A percentile compares a stretch with the other conserved stretches of the same genome.
Conservation (phyloP, 2,113 vertebrate genomes). For the Trochalopteron elliotii region DNA sequence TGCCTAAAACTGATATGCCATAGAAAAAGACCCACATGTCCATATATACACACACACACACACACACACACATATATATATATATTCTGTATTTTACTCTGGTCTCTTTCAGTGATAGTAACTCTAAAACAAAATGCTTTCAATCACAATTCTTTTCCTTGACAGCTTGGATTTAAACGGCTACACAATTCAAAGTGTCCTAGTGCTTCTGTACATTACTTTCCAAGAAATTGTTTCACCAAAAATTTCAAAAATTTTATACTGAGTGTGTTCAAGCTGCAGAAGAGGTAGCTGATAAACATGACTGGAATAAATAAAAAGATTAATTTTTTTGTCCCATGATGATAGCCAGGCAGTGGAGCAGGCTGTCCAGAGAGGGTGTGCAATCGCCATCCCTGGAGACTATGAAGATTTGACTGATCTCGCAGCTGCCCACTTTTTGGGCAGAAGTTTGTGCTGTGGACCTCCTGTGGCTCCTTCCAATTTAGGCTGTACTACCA, state of each 20-base stretch:
- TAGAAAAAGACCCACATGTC: not conserved
- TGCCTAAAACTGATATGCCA: not conserved
- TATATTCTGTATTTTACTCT: not conserved
- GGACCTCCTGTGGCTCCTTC: not conserved
- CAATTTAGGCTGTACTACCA: not conserved
- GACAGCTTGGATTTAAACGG: not conserved
- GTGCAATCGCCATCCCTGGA: not conserved
- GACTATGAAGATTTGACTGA: not conserved
- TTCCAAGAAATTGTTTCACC: not conserved
- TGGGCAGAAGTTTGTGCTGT: not conserved
- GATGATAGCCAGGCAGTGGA: not conserved
- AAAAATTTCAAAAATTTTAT: not conserved
- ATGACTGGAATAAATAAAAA: not conserved
- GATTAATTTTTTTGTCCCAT: not conserved
- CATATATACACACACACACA: fast-evolving
- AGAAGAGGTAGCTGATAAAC: not conserved
- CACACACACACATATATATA: too few relatives aligned
- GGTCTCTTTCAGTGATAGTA: not conserved
- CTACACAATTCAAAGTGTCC: not conserved
- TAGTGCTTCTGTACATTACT: not conserved
- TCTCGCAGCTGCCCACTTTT: not conserved
- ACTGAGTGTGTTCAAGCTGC: not conserved
- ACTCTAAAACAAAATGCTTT: not conserved
- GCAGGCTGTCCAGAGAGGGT: not conserved
- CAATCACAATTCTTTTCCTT: not conserved